Evolutionary conservation across 2,797 vertebrate genomes (phyloP).

Genomic region (Gorsachius magnificus): DNA sequence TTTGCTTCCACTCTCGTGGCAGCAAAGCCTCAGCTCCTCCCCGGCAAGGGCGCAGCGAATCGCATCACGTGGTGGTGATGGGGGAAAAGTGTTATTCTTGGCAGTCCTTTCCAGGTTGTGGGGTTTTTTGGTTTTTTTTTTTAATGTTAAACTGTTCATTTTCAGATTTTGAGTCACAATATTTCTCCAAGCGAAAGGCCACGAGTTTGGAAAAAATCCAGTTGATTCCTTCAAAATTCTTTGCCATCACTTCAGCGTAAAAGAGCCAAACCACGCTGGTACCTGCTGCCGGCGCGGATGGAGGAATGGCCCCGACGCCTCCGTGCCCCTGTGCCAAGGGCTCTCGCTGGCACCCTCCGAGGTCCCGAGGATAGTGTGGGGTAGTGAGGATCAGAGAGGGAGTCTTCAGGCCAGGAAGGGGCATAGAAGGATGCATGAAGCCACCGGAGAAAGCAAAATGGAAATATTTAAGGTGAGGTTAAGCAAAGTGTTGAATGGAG

Average conservation of each 20-base stretch:
- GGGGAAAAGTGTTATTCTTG: background rate
- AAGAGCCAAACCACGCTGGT: background rate
- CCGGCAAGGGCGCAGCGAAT: fast-evolving
- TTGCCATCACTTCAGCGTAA: background rate
- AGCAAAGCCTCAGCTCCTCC: background rate
- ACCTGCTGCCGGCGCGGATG: background rate
- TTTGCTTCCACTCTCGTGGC: background rate
- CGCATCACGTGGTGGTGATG: background rate
- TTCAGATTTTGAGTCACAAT: conserved; percentile 43
- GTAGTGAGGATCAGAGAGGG: background rate
- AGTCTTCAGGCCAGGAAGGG: background rate
- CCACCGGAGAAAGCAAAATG: background rate
- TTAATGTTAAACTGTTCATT: background rate
- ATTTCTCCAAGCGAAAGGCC: background rate
- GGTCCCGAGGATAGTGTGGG: background rate
- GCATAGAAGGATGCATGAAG: background rate
- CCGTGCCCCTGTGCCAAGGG: too few relatives aligned
- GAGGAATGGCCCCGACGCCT: fast-evolving
- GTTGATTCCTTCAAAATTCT: background rate
- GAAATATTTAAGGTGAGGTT: background rate
- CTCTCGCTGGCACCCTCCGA: background rate
- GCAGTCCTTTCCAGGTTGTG: background rate
- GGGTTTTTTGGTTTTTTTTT: background rate
- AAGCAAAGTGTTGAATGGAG: background rate
- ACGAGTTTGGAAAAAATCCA: background rate